Percentiles rank a stretch among this genome's conserved stretches.
phyloP scores from a whole-genome alignment of 2,888 invertebrate species.

The Amaurobius ferox region DNA sequence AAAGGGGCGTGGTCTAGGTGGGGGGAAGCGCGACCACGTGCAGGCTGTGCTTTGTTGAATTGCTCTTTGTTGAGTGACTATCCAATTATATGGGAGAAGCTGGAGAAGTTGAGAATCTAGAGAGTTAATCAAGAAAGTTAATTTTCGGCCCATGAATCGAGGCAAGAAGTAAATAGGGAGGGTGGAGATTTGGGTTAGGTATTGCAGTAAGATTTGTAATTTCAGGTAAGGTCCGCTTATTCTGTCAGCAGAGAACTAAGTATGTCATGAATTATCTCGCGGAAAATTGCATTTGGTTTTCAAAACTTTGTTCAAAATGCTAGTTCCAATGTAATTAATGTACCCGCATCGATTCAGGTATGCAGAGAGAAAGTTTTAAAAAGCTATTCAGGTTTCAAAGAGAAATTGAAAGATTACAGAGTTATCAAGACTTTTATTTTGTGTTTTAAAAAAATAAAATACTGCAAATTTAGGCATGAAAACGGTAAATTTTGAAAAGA shows the following conservation, averaged over 20 bases:
- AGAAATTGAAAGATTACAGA: no score
- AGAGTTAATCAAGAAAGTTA: slow-evolving; percentile 10
- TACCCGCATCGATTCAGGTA: no score
- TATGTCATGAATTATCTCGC: not conserved
- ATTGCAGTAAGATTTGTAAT: slow-evolving; percentile 4
- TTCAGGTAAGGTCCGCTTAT: not conserved
- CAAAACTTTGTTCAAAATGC: not conserved
- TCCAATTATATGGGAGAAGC: not conserved
- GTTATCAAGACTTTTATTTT: no score
- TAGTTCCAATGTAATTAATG: no score
- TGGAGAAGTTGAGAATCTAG: not conserved
- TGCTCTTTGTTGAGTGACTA: slow-evolving; percentile 13
- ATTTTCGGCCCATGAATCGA: not conserved
- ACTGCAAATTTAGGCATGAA: no score
- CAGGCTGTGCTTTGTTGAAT: not conserved
- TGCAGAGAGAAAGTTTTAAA: no score
- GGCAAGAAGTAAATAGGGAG: not conserved
- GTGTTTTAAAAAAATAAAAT: no score
- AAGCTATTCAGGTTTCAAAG: no score
- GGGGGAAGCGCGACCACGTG: slow-evolving; percentile 37
- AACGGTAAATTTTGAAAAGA: no score
- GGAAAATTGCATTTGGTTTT: not conserved
- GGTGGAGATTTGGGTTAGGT: not conserved
- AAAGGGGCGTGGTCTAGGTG: slow-evolving; percentile 18
- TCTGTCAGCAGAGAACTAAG: not conserved